phyloP scores from a whole-genome alignment of 2,797 vertebrate species.

The Lagodon rhomboides region DNA sequence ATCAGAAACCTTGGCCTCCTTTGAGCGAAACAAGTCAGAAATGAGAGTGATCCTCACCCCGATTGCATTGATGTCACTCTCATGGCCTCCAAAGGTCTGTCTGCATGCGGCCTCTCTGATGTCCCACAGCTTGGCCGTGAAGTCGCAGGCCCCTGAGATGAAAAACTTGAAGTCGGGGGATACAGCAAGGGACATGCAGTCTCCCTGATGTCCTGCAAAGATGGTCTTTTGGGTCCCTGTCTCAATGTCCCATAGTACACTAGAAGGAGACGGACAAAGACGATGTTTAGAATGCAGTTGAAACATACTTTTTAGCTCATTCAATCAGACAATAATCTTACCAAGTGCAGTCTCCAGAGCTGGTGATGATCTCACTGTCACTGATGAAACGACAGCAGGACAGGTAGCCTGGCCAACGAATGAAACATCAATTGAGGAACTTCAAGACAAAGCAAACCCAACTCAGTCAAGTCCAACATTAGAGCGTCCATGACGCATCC shows the following conservation, averaged over 20 bases:
- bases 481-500: slow-evolving; percentile 27
- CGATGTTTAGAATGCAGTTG: background rate
- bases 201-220: slow-evolving; percentile 94
- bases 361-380: slow-evolving; percentile 96
- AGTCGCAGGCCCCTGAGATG: slow-evolving; percentile 97
- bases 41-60: slow-evolving; percentile 81
- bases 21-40: background rate
- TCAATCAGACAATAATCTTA: slow-evolving; percentile 73
- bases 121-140: slow-evolving; percentile 97
- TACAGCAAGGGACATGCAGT: slow-evolving; percentile 96
- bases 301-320: background rate
- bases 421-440: slow-evolving; percentile 27
- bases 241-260: slow-evolving; percentile 98
- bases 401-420: slow-evolving; percentile 89
- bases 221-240: slow-evolving; percentile 94
- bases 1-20: background rate
- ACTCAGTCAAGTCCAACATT: background rate
- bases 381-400: slow-evolving; percentile 97
- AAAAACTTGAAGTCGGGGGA: slow-evolving; percentile 96
- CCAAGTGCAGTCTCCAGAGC: slow-evolving; percentile 97
- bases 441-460: background rate
- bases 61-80: slow-evolving; percentile 98
- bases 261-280: slow-evolving; percentile 52
- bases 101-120: slow-evolving; percentile 93
- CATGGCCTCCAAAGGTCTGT: slow-evolving; percentile 95